phyloP scores from a whole-genome alignment of 2,797 vertebrate genomes.

The Platalea minor region DNA sequence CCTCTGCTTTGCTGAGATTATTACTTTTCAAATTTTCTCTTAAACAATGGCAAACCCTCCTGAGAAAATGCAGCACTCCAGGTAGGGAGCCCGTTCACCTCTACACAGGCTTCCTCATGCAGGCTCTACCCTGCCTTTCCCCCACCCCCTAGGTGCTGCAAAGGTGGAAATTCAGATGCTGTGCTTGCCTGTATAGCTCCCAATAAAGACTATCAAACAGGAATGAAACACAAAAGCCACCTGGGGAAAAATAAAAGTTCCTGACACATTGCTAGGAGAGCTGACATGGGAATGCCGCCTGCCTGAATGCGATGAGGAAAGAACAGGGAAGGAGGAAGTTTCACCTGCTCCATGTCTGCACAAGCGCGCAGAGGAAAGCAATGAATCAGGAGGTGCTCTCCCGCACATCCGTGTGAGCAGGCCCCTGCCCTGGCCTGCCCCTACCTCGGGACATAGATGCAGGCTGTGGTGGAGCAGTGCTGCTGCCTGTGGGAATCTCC shows the following conservation, averaged over 20 bases:
- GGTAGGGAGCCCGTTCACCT: background rate
- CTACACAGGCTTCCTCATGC: background rate
- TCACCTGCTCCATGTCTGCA: rapidly evolving
- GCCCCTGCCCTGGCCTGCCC: background rate
- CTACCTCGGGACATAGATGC: background rate
- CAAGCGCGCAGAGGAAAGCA: rapidly evolving
- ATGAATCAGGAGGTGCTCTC: background rate
- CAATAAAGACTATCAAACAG: background rate
- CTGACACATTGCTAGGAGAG: background rate
- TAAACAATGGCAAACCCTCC: background rate
- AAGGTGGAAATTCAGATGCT: background rate
- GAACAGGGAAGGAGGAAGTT: background rate
- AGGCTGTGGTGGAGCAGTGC: background rate
- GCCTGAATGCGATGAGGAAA: background rate
- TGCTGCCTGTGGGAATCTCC: conserved; percentile 25
- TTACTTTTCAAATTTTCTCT: background rate
- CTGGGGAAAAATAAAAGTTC: background rate
- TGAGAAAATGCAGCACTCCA: rapidly evolving
- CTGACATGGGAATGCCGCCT: background rate
- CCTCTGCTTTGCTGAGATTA: background rate
- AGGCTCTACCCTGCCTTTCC: background rate
- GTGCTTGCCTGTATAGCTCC: background rate
- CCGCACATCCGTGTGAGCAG: background rate
- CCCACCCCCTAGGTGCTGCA: background rate
- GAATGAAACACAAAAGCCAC: background rate